Conservation (phyloP, 2,113 vertebrate species). For the Chaetodon auriga region DNA sequence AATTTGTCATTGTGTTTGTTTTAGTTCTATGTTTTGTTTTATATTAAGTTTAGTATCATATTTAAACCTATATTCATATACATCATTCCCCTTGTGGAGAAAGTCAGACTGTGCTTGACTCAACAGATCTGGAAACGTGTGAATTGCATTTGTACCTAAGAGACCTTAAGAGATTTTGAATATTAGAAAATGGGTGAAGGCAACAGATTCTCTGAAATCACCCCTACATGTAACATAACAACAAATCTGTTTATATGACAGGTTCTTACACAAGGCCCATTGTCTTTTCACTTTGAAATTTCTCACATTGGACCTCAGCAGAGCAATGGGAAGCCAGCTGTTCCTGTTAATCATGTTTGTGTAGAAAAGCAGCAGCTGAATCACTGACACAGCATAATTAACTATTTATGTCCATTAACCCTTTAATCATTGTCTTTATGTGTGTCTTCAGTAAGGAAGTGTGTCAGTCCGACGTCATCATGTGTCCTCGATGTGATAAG, state of each 20-base stretch:
- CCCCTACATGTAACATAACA: neutral
- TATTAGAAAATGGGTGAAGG: no score
- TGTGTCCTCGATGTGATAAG: constrained; percentile 93
- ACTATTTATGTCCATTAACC: neutral
- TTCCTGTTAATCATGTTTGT: constrained; percentile 2
- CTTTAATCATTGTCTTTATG: constrained; percentile 2
- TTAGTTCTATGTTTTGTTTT: no score
- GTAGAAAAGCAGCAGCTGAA: neutral
- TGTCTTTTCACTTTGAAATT: neutral
- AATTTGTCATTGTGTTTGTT: no score
- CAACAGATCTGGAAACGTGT: no score
- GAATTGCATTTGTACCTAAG: no score
- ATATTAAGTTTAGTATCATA: no score
- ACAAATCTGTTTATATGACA: neutral
- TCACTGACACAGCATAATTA: neutral
- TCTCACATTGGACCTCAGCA: neutral
- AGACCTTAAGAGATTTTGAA: no score
- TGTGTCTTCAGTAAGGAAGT: constrained; percentile 88
- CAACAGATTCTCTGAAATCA: no score
- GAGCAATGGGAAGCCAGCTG: neutral
- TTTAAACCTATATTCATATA: no score
- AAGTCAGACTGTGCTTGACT: no score
- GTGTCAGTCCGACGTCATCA: constrained; percentile 86
- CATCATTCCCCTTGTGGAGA: no score
- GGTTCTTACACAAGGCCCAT: neutral